phyloP scores from a whole-genome alignment of 2,113 vertebrate genomes.

The Nothocercus julius region DNA sequence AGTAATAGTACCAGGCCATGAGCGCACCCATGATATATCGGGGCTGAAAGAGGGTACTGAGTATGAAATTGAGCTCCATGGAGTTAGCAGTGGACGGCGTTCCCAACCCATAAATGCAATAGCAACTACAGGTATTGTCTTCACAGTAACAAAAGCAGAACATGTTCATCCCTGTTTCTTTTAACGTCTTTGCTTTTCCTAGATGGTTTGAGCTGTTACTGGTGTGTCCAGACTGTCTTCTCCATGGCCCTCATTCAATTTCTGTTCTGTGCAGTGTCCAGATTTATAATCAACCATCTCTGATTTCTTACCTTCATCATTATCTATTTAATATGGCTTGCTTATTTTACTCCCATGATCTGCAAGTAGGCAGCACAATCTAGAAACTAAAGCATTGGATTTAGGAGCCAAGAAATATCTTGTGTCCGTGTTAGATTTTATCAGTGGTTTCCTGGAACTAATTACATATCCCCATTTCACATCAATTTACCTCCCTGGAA shows the following conservation, averaged over 20 bases:
- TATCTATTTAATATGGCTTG: background rate
- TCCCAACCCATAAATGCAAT: conserved; percentile 84
- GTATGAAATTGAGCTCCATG: conserved; percentile 89
- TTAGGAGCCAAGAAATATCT: background rate
- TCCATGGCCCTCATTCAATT: background rate
- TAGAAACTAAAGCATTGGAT: background rate
- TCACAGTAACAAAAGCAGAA: background rate
- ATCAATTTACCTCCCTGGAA: background rate
- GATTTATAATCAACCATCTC: background rate
- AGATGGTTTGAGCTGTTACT: background rate
- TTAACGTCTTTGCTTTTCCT: background rate
- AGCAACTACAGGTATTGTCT: conserved; percentile 91
- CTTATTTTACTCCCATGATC: background rate
- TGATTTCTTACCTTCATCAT: background rate
- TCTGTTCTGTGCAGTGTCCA: background rate
- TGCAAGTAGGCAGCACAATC: background rate
- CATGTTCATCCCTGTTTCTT: background rate
- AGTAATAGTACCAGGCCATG: conserved; percentile 82
- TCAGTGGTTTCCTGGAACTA: background rate
- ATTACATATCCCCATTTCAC: background rate
- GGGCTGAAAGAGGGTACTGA: conserved; percentile 88
- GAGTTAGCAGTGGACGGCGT: conserved; percentile 83
- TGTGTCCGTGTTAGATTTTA: background rate
- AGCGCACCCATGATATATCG: conserved; percentile 81
- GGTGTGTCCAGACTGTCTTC: background rate